Base-by-base conservation (phyloP, 2,113 vertebrate genomes). In the Potamarius usumacintae region DNA sequence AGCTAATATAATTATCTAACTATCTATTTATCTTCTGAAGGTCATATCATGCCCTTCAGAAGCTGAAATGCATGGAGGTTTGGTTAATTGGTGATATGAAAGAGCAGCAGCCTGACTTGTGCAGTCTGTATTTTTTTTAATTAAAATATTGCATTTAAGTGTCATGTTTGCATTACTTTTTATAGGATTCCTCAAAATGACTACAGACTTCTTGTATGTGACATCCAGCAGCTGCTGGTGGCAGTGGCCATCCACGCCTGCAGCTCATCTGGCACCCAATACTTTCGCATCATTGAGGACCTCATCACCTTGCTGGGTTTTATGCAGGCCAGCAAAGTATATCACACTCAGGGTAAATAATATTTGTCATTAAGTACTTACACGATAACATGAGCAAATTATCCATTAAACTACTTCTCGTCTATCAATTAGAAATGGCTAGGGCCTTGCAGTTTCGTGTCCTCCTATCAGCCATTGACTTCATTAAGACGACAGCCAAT, bases 281-380 rank as follows among this genome's bases (percentile, higher is more conserved):
- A 99, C 93, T 99, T 99, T 92, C 97, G 97, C 93, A 98, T 99
- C 93, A 97, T 99, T 86, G 98, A 99, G 94, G 98, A 99, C 92
- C 97, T 99, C 89, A 96, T 99, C 92, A 96, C 98, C 52, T 94
- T 99, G 88, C 95, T 99, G 90, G 97, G 97, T 90, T 96, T 97
- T 94, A 96, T 99, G 94, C 97, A 98, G 92, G 97, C 95, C 63
- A 99, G 97, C 96, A 97, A 97, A 96, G 97, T 97, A 92, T 92
- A 94, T 86, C 97, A 94, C 91, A 99, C 97, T 42, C 96, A 95
- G 93, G 96, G 98, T 99, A 96, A 77, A 79, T 20, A 53, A 97
- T 5, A 2, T 50, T 20, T 8, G n/a, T 79, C 52, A 57, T 30
- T 20, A 60, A 42, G 15, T 11, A 22, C 55, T 42, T 81, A 15